Evolutionary conservation across 2,113 vertebrate genomes (phyloP), one percentile per base, ranked within the genome.

Genomic region (Bos taurus): DNA sequence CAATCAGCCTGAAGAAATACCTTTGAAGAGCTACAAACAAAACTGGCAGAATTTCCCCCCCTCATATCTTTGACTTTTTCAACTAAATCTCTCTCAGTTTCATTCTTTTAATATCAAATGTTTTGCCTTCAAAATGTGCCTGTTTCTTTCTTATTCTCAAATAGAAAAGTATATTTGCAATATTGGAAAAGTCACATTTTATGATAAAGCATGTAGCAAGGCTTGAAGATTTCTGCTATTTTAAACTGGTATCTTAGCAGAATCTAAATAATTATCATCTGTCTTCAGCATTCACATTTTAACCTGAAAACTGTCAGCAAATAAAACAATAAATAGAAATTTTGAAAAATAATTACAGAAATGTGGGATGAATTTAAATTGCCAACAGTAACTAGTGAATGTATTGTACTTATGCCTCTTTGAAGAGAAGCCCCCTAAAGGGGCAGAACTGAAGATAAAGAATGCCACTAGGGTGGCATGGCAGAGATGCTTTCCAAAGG

Each of bases 11-110:
- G 57, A 62, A 97, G 93, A 96, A 94, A 92, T 82, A 54, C 7
- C 90, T 96, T 84, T 88, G 89, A 95, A 92, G 62, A 88, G 86
- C 64, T n/a, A 95, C 60, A 96, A 95, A 97, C 54, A 94, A 91
- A 93, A 92, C 13, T 84, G 26, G 56, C 91, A 88, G 71, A 52
- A 23, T 30, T 60, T 89, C 30, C 17, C 25, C 25, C 40, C 28
- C 56, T 91, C 28, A 15, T 33, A 62, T 95, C 46, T 94, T 90
- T 64, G 52, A 86, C 46, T 59, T 98, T 80, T 94, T 93, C 46
- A 91, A 95, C 95, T 87, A 93, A 92, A 84, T 67, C 43, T 92
- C 60, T 95, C 21, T 92, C 25, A 46, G 26, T 93, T 67, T 60
- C 50, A 67, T 88, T 54, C 48, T 93, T 96, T 94, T 89, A 36